phyloP scores from a whole-genome alignment of 1,140 invertebrate species.

The Arctopsyche grandis region DNA sequence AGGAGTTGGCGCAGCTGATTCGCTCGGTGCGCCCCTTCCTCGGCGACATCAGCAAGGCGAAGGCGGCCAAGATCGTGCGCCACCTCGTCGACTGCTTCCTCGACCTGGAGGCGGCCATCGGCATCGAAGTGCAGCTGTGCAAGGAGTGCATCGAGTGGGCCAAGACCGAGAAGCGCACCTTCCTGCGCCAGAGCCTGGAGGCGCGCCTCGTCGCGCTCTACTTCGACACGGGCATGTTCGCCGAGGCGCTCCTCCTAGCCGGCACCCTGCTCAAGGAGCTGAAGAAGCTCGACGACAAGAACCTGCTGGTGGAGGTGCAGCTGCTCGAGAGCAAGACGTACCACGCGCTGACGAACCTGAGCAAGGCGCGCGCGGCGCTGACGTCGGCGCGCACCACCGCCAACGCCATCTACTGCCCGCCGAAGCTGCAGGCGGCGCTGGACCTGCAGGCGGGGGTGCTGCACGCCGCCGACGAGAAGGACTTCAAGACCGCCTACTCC shows the following conservation, averaged over 20 bases:
- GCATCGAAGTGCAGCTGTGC: constrained; percentile 89
- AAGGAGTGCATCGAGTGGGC: constrained; percentile 99
- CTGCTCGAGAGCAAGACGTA: constrained; percentile 98
- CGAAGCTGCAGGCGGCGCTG: constrained; percentile 95
- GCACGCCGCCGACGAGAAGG: constrained; percentile 98
- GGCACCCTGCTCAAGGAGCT: constrained; percentile 91
- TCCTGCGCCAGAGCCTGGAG: constrained; percentile 95
- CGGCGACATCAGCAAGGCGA: constrained; percentile 95
- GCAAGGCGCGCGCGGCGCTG: constrained; percentile 95
- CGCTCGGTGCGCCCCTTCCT: constrained; percentile 94
- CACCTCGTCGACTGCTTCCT: constrained; percentile 97
- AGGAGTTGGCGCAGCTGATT: constrained; percentile 93
- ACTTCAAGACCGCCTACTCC: constrained; percentile 99
- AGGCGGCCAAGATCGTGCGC: constrained; percentile 97
- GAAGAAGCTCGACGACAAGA: constrained; percentile 99
- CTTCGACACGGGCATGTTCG: constrained; percentile 92
- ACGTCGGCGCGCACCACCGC: constrained; percentile 98
- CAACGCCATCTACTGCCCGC: constrained; percentile 99
- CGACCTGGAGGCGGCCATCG: constrained; percentile 93
- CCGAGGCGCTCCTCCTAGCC: constrained; percentile 85
- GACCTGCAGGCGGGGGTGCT: constrained; percentile 98
- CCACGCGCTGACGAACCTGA: constrained; percentile 95
- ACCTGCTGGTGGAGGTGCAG: constrained; percentile 96
- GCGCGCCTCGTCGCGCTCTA: constrained; percentile 92
- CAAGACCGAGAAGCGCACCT: constrained; percentile 96